Conservation (phyloP, 1,140 invertebrate species). For the Brachionus asplanchnoidis region DNA sequence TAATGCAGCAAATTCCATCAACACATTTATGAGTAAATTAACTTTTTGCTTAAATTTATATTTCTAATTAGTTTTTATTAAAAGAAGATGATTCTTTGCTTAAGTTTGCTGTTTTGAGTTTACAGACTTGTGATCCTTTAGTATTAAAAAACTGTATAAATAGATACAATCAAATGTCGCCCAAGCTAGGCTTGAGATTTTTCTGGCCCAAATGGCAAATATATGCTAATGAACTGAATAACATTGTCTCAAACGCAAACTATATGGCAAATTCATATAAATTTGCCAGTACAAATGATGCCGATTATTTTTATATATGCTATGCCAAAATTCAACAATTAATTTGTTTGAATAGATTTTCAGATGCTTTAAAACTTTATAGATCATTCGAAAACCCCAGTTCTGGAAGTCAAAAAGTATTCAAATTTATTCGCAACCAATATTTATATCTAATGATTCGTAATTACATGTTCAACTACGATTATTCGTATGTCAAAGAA, state of each 20-base stretch:
- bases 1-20: not conserved
- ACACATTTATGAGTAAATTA: not conserved
- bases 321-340: conserved; percentile 27
- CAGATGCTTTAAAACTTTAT: not conserved
- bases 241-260: not conserved
- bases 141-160: conserved; percentile 19
- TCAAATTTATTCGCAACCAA: not conserved
- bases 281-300: conserved; percentile 9
- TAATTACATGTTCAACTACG: not conserved
- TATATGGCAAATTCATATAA: conserved; percentile 19
- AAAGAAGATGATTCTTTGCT: not conserved
- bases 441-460: not conserved
- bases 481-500: not conserved
- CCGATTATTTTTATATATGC: conserved; percentile 15
- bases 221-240: not conserved
- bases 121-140: not conserved
- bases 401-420: not conserved
- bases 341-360: not conserved
- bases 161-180: not conserved
- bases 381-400: not conserved
- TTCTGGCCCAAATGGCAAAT: conserved; percentile 38
- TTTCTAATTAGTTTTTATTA: not conserved
- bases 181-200: conserved; percentile 4
- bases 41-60: not conserved
- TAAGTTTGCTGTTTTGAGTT: not conserved